phyloP scores from a whole-genome alignment of 2,888 invertebrate genomes.

The Drosophila gaucha region DNA sequence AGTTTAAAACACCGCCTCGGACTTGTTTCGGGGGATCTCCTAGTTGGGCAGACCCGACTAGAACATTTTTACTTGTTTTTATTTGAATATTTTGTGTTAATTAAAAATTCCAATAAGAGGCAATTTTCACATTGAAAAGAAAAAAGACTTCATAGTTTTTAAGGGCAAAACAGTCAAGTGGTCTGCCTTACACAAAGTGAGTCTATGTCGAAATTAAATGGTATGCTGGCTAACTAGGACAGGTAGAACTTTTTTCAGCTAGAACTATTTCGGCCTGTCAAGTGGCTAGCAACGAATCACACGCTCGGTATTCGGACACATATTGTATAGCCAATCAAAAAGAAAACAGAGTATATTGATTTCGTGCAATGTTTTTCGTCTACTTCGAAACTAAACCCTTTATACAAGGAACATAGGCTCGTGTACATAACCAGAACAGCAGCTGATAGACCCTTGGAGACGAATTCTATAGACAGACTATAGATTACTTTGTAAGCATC shows the following conservation, averaged over 20 bases:
- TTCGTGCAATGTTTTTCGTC: neutral
- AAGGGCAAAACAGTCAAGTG: neutral
- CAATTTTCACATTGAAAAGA: no score
- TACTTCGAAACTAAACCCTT: neutral
- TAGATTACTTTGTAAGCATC: neutral
- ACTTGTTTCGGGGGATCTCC: no score
- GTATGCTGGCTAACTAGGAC: conserved; percentile 16
- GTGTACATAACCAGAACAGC: neutral
- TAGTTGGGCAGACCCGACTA: no score
- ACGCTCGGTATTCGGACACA: conserved; percentile 6
- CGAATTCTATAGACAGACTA: no score
- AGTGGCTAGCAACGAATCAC: conserved; percentile 46
- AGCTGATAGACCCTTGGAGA: neutral
- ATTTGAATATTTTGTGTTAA: no score
- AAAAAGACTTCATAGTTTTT: no score
- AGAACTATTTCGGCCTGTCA: conserved; percentile 23
- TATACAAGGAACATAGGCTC: neutral
- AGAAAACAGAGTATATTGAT: neutral
- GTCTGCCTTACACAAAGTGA: neutral
- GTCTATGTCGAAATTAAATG: neutral
- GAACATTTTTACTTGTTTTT: no score
- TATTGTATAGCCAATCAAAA: neutral
- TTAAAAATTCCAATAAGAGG: no score
- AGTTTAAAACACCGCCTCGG: no score
- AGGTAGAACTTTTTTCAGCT: neutral